A percentile compares a stretch with the other conserved stretches of the same genome.
phyloP scores from a whole-genome alignment of 2,888 invertebrate species.

The Torymus aiolomorphi region DNA sequence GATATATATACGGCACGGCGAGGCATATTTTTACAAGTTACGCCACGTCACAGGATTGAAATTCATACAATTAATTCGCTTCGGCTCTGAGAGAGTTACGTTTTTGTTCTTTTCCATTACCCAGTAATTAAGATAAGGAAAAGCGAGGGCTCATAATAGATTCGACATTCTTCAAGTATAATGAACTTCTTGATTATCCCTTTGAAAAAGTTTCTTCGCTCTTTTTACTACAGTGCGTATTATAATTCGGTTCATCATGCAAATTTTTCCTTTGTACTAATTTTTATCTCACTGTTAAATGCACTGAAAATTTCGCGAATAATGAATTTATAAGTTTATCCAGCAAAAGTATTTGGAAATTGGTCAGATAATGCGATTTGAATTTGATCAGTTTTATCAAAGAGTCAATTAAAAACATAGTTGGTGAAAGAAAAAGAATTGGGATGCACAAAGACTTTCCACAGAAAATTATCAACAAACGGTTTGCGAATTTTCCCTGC shows the following conservation, averaged over 20 bases:
- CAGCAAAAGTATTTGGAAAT: constrained; percentile 3
- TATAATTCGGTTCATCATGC: neutral
- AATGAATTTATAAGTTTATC: no score
- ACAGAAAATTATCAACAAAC: no score
- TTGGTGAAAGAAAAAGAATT: no score
- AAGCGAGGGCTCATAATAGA: constrained; percentile 26
- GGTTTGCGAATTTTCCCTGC: no score
- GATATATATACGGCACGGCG: neutral
- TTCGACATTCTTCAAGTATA: constrained; percentile 26
- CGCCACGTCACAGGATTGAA: neutral
- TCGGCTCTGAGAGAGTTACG: constrained; percentile 14
- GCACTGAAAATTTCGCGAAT: no score
- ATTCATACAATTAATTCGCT: constrained; percentile 34
- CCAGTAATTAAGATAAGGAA: constrained; percentile 39
- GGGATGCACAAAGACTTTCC: no score
- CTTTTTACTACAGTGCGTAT: constrained; percentile 3
- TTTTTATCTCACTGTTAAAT: no score
- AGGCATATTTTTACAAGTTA: constrained; percentile 12
- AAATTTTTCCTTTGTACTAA: no score
- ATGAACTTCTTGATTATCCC: constrained; percentile 40
- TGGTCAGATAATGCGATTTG: neutral
- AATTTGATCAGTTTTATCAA: neutral
- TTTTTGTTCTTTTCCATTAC: constrained; percentile 32
- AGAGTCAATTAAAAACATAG: neutral
- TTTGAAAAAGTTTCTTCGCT: constrained; percentile 7